These are phyloP conservation scores for Apotomis turbidana DNA, from an alignment of 2,888 invertebrate genomes.

Conservation along the genomic window DNA sequence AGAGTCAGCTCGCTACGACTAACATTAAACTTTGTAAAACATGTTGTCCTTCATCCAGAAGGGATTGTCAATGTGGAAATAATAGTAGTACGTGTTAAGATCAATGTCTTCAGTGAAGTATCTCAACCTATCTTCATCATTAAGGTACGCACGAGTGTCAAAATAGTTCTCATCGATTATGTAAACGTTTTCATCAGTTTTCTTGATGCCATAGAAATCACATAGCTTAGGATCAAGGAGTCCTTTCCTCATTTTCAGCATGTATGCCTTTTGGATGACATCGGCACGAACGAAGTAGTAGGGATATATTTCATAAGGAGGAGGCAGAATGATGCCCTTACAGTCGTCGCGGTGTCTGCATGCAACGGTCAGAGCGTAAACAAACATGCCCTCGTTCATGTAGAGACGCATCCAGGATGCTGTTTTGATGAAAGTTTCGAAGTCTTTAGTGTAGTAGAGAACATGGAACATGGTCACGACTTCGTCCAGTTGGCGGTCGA, in stretches of 20 bases:
- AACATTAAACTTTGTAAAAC: slow-evolving; percentile 62
- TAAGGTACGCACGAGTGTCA: slow-evolving; percentile 79
- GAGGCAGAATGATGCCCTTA: slow-evolving; percentile 79
- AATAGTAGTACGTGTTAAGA: slow-evolving; percentile 85
- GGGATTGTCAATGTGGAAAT: slow-evolving; percentile 84
- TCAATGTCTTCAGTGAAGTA: slow-evolving; percentile 88
- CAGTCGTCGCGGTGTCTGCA: slow-evolving; percentile 80
- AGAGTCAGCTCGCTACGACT: slow-evolving; percentile 83
- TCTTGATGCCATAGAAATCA: slow-evolving; percentile 79
- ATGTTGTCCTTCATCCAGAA: slow-evolving; percentile 84
- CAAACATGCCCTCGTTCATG: slow-evolving; percentile 84
- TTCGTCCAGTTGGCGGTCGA: slow-evolving; percentile 79
- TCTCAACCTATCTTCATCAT: slow-evolving; percentile 82
- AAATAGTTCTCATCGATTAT: slow-evolving; percentile 87
- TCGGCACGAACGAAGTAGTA: slow-evolving; percentile 87
- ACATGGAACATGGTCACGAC: slow-evolving; percentile 80
- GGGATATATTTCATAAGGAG: slow-evolving; percentile 85
- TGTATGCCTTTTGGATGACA: slow-evolving; percentile 84
- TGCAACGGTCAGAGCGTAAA: slow-evolving; percentile 81
- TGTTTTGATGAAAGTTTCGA: slow-evolving; percentile 75
- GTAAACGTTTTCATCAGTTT: slow-evolving; percentile 78
- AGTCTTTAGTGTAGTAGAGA: slow-evolving; percentile 81
- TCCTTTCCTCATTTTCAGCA: slow-evolving; percentile 79
- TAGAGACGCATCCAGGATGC: slow-evolving; percentile 81
- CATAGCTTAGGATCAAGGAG: slow-evolving; percentile 76